A percentile compares a stretch with the other conserved stretches of the same genome.
These are phyloP conservation scores for Acipenser transmontanus DNA, from an alignment of 2,797 vertebrate genomes.

Conservation along the genomic window DNA sequence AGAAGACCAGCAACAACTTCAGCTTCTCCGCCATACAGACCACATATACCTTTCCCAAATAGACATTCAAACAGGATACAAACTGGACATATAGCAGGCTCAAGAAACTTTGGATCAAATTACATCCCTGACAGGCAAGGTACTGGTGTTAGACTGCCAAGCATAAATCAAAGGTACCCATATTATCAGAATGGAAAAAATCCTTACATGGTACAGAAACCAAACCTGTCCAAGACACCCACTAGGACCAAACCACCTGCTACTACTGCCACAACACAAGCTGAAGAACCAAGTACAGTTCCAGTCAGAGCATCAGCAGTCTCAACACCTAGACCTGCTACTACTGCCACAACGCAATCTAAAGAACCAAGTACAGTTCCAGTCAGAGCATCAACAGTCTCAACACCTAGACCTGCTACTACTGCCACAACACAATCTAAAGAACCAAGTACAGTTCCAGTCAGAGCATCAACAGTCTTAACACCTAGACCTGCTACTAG, in stretches of 20 bases:
- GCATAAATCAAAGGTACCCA: conserved; percentile 28
- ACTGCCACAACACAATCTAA: too few species aligned
- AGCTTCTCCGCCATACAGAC: conserved; percentile 24
- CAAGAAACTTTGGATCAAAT: conserved; percentile 46
- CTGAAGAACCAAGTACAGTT: conserved; percentile 28
- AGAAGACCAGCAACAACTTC: conserved; percentile 14
- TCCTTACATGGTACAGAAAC: conserved; percentile 38
- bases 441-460: too few species aligned
- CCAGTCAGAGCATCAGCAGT: conserved; percentile 5
- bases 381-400: too few species aligned
- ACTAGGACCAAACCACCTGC: conserved; percentile 15
- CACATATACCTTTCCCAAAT: conserved; percentile 20
- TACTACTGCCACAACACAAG: conserved; percentile 16
- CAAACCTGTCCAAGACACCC: conserved; percentile 11
- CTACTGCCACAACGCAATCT: background rate
- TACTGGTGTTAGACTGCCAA: conserved; percentile 32
- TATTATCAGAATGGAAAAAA: conserved; percentile 31
- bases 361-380: too few species aligned
- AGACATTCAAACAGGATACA: conserved; percentile 21
- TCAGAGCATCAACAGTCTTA: too few species aligned
- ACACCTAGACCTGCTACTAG: too few species aligned
- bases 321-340: conserved; percentile 27
- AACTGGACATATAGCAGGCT: conserved; percentile 27
- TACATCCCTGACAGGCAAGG: conserved; percentile 51
- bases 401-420: too few species aligned